These are phyloP conservation scores for Drosophila nigricruria DNA, from an alignment of 2,888 invertebrate genomes.

Conservation along the genomic window DNA sequence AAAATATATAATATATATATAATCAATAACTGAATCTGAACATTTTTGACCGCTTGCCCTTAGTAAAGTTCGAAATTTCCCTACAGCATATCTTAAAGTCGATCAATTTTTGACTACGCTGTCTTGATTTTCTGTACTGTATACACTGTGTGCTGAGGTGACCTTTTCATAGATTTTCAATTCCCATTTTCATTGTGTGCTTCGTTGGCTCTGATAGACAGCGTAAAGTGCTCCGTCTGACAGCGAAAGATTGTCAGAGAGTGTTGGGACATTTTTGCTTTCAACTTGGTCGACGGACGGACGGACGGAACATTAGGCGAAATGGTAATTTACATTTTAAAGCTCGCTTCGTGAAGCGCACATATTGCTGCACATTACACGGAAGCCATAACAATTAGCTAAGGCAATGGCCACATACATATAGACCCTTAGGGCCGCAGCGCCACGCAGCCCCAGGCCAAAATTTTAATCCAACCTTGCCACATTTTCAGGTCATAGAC, in stretches of 20 bases:
- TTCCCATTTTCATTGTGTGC: constrained; percentile 19
- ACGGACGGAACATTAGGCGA: constrained; percentile 64
- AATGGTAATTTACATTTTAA: constrained; percentile 64
- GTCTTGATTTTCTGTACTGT: constrained; percentile 12
- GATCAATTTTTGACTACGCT: background rate
- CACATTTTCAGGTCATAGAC: constrained; percentile 74
- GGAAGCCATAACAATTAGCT: constrained; percentile 53
- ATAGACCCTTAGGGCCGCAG: background rate
- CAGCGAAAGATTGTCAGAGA: constrained; percentile 15
- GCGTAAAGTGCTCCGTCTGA: constrained; percentile 41
- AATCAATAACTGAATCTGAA: background rate
- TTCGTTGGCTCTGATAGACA: constrained; percentile 52
- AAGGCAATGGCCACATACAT: constrained; percentile 8
- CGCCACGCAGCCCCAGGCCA: constrained; percentile 6
- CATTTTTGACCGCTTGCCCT: too few species aligned
- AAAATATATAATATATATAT: background rate
- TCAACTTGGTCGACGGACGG: constrained; percentile 12
- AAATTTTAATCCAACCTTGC: constrained; percentile 58
- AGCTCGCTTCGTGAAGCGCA: too few species aligned
- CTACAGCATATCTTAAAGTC: background rate
- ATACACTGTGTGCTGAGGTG: constrained; percentile 47
- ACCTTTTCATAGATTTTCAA: constrained; percentile 60
- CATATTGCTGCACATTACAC: constrained; percentile 23
- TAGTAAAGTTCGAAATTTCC: background rate
- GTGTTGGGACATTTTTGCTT: background rate